phyloP scores from a whole-genome alignment of 2,113 vertebrate species.

The Sylvilagus bachmani region DNA sequence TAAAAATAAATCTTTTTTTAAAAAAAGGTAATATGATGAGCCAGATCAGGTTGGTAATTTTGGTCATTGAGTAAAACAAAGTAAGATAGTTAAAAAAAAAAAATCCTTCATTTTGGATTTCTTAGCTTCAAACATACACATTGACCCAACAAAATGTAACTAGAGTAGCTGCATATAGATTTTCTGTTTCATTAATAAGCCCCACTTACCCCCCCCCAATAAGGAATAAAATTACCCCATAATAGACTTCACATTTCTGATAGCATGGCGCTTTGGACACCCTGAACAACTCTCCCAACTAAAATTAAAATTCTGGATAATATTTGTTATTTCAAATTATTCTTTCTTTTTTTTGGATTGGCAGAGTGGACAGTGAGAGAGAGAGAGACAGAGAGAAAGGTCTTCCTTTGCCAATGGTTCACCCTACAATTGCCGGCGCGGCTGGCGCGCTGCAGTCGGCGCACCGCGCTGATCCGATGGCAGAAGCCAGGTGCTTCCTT shows the following conservation, averaged over 20 bases:
- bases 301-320: not conserved
- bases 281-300: not conserved
- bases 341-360: too few species aligned
- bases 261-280: not conserved
- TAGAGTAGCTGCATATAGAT: not conserved
- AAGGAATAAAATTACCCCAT: not conserved
- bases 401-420: too few species aligned
- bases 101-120: not conserved
- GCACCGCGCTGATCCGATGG: too few species aligned
- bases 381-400: too few species aligned
- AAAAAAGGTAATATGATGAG: not conserved
- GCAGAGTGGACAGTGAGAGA: too few species aligned
- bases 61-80: not conserved
- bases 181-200: not conserved
- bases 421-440: too few species aligned
- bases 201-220: fast-evolving
- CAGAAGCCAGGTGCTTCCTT: too few species aligned
- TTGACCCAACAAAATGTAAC: not conserved
- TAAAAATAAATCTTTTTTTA: too few species aligned
- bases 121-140: not conserved
- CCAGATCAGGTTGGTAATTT: not conserved
- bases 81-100: not conserved
- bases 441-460: too few species aligned
- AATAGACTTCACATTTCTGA: not conserved
- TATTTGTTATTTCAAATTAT: not conserved